Conservation (phyloP, 2,888 invertebrate genomes). For the Napeogenes inachia region DNA sequence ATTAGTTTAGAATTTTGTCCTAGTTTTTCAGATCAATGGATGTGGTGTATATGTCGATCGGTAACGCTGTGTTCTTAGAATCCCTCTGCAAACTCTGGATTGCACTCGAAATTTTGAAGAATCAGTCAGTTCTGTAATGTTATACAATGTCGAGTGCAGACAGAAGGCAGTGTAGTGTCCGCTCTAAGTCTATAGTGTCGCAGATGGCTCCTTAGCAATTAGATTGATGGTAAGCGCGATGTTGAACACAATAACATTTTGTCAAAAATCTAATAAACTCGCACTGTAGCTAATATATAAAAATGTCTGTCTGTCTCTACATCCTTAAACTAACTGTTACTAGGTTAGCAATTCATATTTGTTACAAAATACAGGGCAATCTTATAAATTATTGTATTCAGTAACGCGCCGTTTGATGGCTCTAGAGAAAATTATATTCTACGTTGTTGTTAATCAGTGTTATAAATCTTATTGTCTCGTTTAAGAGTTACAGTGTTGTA, state of each 20-base stretch:
- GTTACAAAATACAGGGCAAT: constrained; percentile 26
- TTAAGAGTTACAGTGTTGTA: constrained; percentile 71
- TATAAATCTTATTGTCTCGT: constrained; percentile 74
- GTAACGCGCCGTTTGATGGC: constrained; percentile 58
- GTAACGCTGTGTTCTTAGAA: constrained; percentile 69
- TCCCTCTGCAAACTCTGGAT: constrained; percentile 51
- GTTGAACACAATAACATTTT: constrained; percentile 51
- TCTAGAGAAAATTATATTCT: constrained; percentile 66
- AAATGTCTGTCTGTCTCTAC: constrained; percentile 6
- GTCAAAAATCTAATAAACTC: neutral
- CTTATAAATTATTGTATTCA: constrained; percentile 51
- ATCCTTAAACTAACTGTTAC: constrained; percentile 10
- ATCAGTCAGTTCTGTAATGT: constrained; percentile 1
- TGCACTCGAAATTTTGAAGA: constrained; percentile 46
- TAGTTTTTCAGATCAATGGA: constrained; percentile 66
- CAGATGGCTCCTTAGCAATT: constrained; percentile 69
- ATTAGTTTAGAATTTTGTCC: constrained; percentile 57
- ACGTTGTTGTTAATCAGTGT: constrained; percentile 76
- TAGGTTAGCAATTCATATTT: constrained; percentile 15
- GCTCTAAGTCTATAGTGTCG: constrained; percentile 69
- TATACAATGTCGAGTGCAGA: constrained; percentile 45
- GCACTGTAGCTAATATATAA: constrained; percentile 5
- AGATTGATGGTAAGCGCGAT: constrained; percentile 55
- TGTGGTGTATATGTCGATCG: constrained; percentile 71
- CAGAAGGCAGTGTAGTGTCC: constrained; percentile 59